phyloP scores from a whole-genome alignment of 2,797 vertebrate species.

The Rhynchotus rufescens region DNA sequence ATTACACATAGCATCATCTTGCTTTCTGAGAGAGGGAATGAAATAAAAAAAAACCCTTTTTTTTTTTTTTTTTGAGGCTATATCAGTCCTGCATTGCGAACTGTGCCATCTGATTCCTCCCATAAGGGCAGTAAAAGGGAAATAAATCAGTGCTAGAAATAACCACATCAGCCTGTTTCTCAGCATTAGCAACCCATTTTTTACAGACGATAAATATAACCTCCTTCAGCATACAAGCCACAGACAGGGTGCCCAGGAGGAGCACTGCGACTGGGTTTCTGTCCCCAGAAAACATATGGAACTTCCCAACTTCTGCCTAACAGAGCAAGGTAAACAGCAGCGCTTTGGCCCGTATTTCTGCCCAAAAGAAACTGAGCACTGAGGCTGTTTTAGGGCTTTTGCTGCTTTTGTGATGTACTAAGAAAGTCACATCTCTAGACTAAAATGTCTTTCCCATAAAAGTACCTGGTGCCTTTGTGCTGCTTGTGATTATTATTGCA shows the following conservation, averaged over 20 bases:
- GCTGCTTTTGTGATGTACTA: neutral
- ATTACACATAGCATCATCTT: neutral
- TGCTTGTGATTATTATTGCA: neutral
- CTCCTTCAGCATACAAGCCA: neutral
- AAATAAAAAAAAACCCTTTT: too few relatives aligned
- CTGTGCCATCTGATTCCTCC: slow-evolving; percentile 24
- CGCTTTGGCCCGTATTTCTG: neutral
- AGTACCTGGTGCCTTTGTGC: neutral
- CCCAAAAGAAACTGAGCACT: neutral
- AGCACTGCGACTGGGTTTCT: neutral
- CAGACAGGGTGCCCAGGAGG: neutral
- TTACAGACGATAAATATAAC: neutral
- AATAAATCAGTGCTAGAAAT: neutral
- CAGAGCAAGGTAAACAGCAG: neutral
- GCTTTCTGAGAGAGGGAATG: neutral
- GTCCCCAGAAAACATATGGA: neutral
- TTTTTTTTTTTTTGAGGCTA: neutral
- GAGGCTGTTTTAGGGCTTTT: neutral
- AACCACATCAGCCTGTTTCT: neutral
- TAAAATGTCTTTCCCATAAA: neutral
- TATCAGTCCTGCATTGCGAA: neutral
- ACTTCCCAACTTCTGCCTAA: neutral
- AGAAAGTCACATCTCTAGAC: neutral
- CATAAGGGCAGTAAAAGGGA: neutral
- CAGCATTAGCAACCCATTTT: neutral